Conservation (phyloP, 2,888 invertebrate species). For the Emmelina monodactyla region DNA sequence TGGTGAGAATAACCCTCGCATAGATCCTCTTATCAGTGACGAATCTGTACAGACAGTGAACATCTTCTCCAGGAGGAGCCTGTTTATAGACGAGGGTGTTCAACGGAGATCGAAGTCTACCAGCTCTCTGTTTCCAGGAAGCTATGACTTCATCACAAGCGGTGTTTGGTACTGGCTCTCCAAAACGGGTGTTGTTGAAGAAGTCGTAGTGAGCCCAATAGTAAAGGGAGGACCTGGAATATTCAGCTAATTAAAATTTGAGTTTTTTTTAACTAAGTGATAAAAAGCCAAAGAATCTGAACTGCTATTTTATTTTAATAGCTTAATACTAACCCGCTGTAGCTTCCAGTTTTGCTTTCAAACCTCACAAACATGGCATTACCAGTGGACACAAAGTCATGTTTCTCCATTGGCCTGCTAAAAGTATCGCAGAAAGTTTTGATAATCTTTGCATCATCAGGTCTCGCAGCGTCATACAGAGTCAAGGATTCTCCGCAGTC, state of each 20-base stretch:
- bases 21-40: conserved; percentile 83
- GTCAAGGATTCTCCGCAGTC: conserved; percentile 92
- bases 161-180: conserved; percentile 81
- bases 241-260: conserved; percentile 12
- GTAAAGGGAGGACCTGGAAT: conserved; percentile 85
- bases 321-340: conserved; percentile 72
- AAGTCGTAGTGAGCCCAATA: conserved; percentile 96
- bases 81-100: conserved; percentile 89
- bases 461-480: conserved; percentile 86
- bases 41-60: conserved; percentile 84
- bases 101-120: conserved; percentile 80
- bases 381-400: conserved; percentile 89
- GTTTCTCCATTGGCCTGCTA: conserved; percentile 91
- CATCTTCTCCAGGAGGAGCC: conserved; percentile 74
- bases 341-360: conserved; percentile 91
- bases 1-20: conserved; percentile 80
- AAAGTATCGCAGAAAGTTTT: conserved; percentile 96
- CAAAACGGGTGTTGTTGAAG: conserved; percentile 89
- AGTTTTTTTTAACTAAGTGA: background rate
- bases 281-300: background rate
- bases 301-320: background rate
- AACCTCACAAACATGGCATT: conserved; percentile 88
- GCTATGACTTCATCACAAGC: conserved; percentile 89
- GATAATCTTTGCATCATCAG: conserved; percentile 89
- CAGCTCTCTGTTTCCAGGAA: conserved; percentile 81